phyloP scores from a whole-genome alignment of 1,140 invertebrate genomes.

The Apis dorsata region DNA sequence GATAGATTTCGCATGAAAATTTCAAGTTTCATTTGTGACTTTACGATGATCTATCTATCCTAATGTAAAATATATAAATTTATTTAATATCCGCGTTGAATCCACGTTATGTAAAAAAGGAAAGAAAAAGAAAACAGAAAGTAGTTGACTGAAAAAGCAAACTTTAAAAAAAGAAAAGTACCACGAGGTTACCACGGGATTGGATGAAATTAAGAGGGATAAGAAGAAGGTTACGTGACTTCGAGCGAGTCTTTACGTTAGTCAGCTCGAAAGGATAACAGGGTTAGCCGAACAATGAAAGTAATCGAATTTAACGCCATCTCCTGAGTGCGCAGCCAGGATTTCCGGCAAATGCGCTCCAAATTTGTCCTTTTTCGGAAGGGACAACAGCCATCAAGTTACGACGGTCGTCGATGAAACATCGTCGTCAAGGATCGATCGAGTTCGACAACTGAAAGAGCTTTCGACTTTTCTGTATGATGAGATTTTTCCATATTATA shows the following conservation, averaged over 20 bases:
- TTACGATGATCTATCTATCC: no score
- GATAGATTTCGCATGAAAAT: no score
- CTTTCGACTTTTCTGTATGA: background rate
- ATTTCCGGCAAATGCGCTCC: slow-evolving; percentile 68
- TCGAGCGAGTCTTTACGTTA: slow-evolving; percentile 70
- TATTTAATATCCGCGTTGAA: background rate
- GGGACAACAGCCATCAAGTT: slow-evolving; percentile 44
- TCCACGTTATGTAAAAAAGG: background rate
- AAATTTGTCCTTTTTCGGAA: slow-evolving; percentile 47
- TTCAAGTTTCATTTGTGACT: no score
- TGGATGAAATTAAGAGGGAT: slow-evolving; percentile 74
- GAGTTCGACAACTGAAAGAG: background rate
- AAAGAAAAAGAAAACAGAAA: slow-evolving; percentile 27
- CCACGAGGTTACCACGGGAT: slow-evolving; percentile 59
- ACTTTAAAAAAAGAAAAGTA: slow-evolving; percentile 31
- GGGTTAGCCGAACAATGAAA: slow-evolving; percentile 77
- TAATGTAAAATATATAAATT: no score
- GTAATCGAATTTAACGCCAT: slow-evolving; percentile 79
- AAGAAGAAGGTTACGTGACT: slow-evolving; percentile 75
- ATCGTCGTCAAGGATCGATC: slow-evolving; percentile 56
- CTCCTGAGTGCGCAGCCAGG: slow-evolving; percentile 67
- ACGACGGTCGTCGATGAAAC: slow-evolving; percentile 54
- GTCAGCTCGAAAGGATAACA: slow-evolving; percentile 75
- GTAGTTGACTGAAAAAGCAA: background rate
- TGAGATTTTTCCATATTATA: background rate